Percentiles rank a stretch among this genome's conserved stretches.
phyloP scores from a whole-genome alignment of 2,888 invertebrate genomes.

The Lithodes maja region DNA sequence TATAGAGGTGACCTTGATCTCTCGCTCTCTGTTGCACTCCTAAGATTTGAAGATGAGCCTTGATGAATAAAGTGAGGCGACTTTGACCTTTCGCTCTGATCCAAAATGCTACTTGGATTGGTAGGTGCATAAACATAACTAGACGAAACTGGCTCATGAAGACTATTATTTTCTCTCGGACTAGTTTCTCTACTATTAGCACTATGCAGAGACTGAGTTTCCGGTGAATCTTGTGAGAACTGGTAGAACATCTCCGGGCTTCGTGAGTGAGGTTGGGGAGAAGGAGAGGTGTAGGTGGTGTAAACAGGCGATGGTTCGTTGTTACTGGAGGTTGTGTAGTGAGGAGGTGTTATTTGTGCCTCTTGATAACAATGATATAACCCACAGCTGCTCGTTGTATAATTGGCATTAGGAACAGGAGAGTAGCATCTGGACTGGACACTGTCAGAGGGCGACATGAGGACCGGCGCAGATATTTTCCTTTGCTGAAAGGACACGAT shows the following conservation, averaged over 20 bases:
- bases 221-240: neutral
- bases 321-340: constrained; percentile 1
- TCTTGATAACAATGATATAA: neutral
- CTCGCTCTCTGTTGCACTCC: too few species aligned
- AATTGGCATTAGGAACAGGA: neutral
- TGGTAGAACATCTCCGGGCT: constrained; percentile 5
- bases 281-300: neutral
- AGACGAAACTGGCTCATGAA: constrained; percentile 16
- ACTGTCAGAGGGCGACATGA: neutral
- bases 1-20: too few species aligned
- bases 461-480: neutral
- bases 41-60: too few species aligned
- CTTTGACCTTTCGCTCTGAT: neutral
- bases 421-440: neutral
- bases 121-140: neutral
- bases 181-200: neutral
- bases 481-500: neutral
- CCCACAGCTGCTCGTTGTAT: neutral
- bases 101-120: neutral
- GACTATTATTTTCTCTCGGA: neutral
- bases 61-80: too few species aligned
- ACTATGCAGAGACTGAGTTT: neutral
- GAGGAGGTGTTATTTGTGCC: neutral
- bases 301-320: neutral
- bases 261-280: neutral